A percentile compares a stretch with the other conserved stretches of the same genome.
phyloP scores from a whole-genome alignment of 1,140 invertebrate species.

The Mesaphorura yosii region DNA sequence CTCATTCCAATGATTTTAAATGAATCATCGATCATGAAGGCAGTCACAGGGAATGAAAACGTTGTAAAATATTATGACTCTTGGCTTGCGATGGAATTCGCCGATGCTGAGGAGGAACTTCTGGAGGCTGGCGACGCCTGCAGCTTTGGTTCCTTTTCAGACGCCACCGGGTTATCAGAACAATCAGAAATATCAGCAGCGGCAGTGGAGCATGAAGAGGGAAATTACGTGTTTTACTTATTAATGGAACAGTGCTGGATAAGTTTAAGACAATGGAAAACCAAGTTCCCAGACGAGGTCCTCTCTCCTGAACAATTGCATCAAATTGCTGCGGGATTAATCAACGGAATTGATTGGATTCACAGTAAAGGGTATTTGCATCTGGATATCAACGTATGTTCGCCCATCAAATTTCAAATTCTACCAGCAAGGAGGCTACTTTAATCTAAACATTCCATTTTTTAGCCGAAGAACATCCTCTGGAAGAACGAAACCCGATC shows the following conservation, averaged over 20 bases:
- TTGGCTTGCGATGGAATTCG: conserved; percentile 24
- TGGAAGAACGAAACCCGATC: conserved; percentile 11
- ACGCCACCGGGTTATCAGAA: too few relatives aligned
- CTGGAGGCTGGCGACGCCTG: background rate
- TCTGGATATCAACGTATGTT: conserved; percentile 28
- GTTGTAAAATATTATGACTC: conserved; percentile 22
- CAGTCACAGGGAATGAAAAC: conserved; percentile 13
- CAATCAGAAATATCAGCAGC: too few relatives aligned
- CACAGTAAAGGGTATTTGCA: conserved; percentile 21
- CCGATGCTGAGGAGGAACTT: background rate
- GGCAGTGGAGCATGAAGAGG: too few relatives aligned
- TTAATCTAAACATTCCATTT: background rate
- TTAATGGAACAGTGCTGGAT: conserved; percentile 23
- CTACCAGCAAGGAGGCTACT: background rate
- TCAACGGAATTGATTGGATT: conserved; percentile 18
- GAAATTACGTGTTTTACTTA: conserved; percentile 23
- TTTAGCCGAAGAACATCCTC: conserved; percentile 26
- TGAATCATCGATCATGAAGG: conserved; percentile 21
- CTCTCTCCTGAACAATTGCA: background rate
- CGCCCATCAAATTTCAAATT: too few relatives aligned
- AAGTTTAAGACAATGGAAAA: conserved; percentile 20
- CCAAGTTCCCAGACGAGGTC: background rate
- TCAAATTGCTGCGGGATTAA: conserved; percentile 8
- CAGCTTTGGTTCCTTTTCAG: too few relatives aligned
- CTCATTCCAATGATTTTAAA: conserved; percentile 23